Evolutionary conservation across 2,888 invertebrate species (phyloP).

Genomic region (Sinodicranocentrus sp.): DNA sequence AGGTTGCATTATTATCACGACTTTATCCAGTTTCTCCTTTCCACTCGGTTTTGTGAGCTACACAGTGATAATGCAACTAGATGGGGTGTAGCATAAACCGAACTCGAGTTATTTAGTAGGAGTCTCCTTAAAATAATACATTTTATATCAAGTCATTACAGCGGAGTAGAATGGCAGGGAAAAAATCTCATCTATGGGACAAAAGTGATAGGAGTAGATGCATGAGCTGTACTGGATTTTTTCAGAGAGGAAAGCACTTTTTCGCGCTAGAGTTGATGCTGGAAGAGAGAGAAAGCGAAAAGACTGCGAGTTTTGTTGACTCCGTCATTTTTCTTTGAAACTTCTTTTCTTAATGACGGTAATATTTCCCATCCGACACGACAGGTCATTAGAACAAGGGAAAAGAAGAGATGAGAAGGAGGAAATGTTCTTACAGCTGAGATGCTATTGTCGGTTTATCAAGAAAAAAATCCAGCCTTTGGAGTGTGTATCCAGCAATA

Average conservation of each 20-base stretch:
- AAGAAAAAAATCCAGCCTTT: background rate
- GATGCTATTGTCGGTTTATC: conserved; percentile 42
- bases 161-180: conserved; percentile 2
- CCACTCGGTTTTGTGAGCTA: background rate
- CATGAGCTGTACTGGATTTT: too few species aligned
- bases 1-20: conserved; percentile 16
- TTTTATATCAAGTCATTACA: conserved; percentile 37
- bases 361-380: conserved; percentile 77
- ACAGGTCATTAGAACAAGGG: conserved; percentile 77
- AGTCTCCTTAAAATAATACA: conserved; percentile 16
- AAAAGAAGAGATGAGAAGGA: conserved; percentile 56
- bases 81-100: conserved; percentile 40
- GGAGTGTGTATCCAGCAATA: too few species aligned
- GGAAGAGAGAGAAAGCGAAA: conserved; percentile 38
- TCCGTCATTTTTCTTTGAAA: conserved; percentile 77
- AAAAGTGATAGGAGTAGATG: too few species aligned
- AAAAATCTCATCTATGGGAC: background rate
- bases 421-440: conserved; percentile 11
- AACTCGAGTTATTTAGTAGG: conserved; percentile 26
- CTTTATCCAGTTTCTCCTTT: conserved; percentile 32
- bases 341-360: conserved; percentile 77
- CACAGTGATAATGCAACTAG: conserved; percentile 42
- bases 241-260: background rate
- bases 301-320: conserved; percentile 77
- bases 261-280: conserved; percentile 16